These are phyloP conservation scores for Drosophila ficusphila DNA, from an alignment of 1,140 invertebrate species.

Conservation along the genomic window DNA sequence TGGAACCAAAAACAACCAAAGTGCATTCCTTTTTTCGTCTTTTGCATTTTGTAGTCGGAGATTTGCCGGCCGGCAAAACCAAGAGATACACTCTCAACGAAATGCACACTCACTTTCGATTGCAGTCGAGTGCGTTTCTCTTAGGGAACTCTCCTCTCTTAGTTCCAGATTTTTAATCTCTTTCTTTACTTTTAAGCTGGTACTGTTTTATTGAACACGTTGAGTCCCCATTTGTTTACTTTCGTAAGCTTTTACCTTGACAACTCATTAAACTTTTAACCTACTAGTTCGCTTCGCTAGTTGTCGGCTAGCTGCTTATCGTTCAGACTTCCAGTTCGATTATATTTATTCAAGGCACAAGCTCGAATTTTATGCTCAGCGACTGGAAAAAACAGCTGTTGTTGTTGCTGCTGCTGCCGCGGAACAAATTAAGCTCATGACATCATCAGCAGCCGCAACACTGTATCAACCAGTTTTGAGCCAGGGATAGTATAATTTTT, in stretches of 20 bases:
- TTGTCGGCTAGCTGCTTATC: slow-evolving; percentile 38
- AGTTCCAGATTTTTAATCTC: not conserved
- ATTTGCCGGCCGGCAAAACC: slow-evolving; percentile 67
- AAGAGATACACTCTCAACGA: slow-evolving; percentile 6
- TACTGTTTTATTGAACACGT: slow-evolving; percentile 26
- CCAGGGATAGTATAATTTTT: slow-evolving; percentile 37
- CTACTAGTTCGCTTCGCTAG: slow-evolving; percentile 34
- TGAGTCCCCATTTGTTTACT: slow-evolving; percentile 64
- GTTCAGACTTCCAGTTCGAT: slow-evolving; percentile 42
- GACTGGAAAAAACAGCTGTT: slow-evolving; percentile 39
- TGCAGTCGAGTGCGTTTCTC: slow-evolving; percentile 6
- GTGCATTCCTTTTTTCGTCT: slow-evolving; percentile 12
- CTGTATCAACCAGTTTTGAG: slow-evolving; percentile 57
- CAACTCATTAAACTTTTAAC: slow-evolving; percentile 75
- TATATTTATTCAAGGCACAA: slow-evolving; percentile 52
- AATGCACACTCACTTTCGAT: slow-evolving; percentile 26
- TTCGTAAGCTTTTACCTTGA: slow-evolving; percentile 69
- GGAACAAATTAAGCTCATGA: slow-evolving; percentile 60
- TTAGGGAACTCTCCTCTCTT: slow-evolving; percentile 3
- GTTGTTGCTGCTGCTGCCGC: slow-evolving; percentile 35
- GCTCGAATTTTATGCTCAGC: slow-evolving; percentile 36
- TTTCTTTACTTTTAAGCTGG: not conserved
- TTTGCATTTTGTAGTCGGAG: slow-evolving; percentile 9
- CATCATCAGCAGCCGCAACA: slow-evolving; percentile 58
- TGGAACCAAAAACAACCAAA: slow-evolving; percentile 5